Evolutionary conservation across 2,888 invertebrate genomes (phyloP).

Genomic region (Ischnus inquisitorius): DNA sequence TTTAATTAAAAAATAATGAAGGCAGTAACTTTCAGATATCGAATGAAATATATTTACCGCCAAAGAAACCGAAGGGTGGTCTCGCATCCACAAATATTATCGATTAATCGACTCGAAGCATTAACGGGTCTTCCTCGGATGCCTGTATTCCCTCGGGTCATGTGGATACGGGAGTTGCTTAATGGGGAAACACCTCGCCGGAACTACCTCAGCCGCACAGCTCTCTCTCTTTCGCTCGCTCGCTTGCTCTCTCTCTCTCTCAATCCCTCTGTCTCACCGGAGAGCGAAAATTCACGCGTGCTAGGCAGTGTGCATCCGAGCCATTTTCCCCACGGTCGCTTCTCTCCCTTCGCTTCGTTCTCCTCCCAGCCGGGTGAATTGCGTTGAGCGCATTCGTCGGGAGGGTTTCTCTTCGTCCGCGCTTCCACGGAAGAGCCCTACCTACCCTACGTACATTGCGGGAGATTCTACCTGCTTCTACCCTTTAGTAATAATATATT

Average conservation of each 20-base stretch:
- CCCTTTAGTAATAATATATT: constrained; percentile 83
- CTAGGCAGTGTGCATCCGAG: constrained; percentile 29
- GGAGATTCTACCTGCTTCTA: constrained; percentile 71
- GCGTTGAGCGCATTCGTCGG: constrained; percentile 50
- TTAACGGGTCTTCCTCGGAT: constrained; percentile 56
- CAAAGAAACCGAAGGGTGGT: background rate
- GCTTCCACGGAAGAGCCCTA: constrained; percentile 31
- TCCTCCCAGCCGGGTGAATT: constrained; percentile 23
- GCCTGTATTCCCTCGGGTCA: constrained; percentile 55
- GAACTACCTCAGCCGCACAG: constrained; percentile 43
- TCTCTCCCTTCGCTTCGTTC: constrained; percentile 1
- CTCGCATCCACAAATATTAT: constrained; percentile 26
- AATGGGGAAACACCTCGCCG: constrained; percentile 54
- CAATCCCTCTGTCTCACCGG: background rate
- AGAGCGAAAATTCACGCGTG: constrained; percentile 54
- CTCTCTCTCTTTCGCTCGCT: constrained; percentile 30
- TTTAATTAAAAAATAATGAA: too few relatives aligned
- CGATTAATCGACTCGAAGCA: constrained; percentile 50
- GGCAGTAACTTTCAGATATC: background rate
- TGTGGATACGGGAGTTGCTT: constrained; percentile 58
- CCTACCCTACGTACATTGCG: constrained; percentile 30
- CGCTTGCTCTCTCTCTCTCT: constrained; percentile 38
- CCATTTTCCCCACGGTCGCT: constrained; percentile 38
- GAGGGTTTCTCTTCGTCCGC: constrained; percentile 40
- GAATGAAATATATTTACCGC: constrained; percentile 21